A percentile compares a stretch with the other conserved stretches of the same genome.
Conservation (phyloP, 1,140 invertebrate genomes). For the Cotesia chilonis region DNA sequence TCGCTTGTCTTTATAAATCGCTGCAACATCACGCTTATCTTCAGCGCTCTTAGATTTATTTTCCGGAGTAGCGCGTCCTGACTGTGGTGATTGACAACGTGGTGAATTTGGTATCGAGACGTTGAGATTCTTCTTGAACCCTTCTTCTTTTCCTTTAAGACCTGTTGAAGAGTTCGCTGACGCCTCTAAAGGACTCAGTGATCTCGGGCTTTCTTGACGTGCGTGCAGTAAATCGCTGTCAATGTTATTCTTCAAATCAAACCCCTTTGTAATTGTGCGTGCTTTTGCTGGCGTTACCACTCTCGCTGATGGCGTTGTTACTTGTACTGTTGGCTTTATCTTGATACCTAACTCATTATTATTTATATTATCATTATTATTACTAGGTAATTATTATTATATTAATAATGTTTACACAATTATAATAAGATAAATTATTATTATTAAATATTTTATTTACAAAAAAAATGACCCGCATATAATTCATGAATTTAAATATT, state of each 20-base stretch:
- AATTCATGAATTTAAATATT: too few relatives aligned
- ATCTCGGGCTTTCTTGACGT: slow-evolving; percentile 48
- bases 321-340: slow-evolving; percentile 48
- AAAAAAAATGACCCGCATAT: too few relatives aligned
- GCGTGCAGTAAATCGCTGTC: slow-evolving; percentile 48
- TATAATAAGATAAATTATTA: neutral
- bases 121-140: slow-evolving; percentile 41
- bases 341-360: slow-evolving; percentile 49
- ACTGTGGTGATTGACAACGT: slow-evolving; percentile 71
- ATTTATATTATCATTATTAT: slow-evolving; percentile 10
- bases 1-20: slow-evolving; percentile 78
- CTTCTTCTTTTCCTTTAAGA: slow-evolving; percentile 45
- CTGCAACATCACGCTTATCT: slow-evolving; percentile 67
- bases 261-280: slow-evolving; percentile 51
- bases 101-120: slow-evolving; percentile 55
- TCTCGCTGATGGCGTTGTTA: slow-evolving; percentile 49
- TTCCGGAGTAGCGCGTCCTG: slow-evolving; percentile 67
- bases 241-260: slow-evolving; percentile 51
- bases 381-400: neutral
- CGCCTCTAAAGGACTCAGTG: slow-evolving; percentile 51
- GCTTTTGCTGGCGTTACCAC: slow-evolving; percentile 56
- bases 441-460: too few relatives aligned
- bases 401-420: slow-evolving; percentile 26
- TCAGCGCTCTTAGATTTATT: slow-evolving; percentile 63
- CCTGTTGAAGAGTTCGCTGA: slow-evolving; percentile 51